A percentile compares a stretch with the other conserved stretches of the same genome.
Evolutionary conservation across 2,797 vertebrate species (phyloP).

Genomic region (Coranthus polyacanthus): DNA sequence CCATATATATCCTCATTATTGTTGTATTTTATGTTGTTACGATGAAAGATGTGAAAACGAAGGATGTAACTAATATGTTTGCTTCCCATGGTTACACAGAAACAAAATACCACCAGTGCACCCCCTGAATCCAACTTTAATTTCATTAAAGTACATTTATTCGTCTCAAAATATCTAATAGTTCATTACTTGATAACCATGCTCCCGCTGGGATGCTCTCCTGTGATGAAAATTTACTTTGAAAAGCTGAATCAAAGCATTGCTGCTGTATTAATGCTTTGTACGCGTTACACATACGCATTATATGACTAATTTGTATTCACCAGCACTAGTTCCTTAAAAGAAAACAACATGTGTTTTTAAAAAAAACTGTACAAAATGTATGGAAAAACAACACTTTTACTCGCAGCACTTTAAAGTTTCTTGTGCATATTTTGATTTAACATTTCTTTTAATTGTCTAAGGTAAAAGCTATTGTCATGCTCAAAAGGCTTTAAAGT

Average conservation of each 20-base stretch:
- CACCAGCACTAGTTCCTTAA: neutral
- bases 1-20: no score
- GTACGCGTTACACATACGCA: neutral
- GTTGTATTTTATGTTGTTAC: neutral
- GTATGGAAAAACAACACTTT: neutral
- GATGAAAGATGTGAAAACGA: neutral
- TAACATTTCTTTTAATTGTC: neutral
- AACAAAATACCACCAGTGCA: neutral
- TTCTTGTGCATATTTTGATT: conserved; percentile 17
- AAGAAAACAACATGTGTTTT: no score
- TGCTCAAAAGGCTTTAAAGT: conserved; percentile 8
- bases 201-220: neutral
- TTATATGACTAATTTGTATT: neutral
- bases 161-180: neutral
- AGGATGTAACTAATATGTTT: neutral
- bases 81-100: neutral
- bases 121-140: neutral
- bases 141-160: conserved; percentile 3
- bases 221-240: conserved; percentile 4
- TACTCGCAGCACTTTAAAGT: neutral
- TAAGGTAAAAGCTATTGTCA: no score
- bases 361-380: neutral
- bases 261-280: neutral
- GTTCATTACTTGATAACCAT: conserved; percentile 5
- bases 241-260: conserved; percentile 5